phyloP scores from a whole-genome alignment of 1,140 invertebrate genomes.

The Drosophila kanapiae region DNA sequence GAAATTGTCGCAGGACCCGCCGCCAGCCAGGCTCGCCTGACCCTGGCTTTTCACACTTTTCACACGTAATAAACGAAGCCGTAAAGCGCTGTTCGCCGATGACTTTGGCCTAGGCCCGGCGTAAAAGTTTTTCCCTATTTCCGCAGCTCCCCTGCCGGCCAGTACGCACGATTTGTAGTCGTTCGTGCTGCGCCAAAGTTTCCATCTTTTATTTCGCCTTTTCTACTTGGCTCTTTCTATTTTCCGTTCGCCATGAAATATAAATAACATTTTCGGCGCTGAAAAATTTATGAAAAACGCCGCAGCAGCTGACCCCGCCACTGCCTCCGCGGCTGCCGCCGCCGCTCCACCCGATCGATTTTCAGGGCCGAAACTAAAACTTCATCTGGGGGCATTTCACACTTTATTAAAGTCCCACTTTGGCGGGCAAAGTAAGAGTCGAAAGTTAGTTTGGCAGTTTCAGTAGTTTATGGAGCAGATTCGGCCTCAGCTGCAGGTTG shows the following conservation, averaged over 20 bases:
- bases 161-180: constrained; percentile 80
- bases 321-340: not conserved
- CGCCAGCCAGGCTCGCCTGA: no score
- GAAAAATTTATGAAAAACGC: constrained; percentile 81
- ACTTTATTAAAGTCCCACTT: constrained; percentile 76
- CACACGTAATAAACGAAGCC: constrained; percentile 82
- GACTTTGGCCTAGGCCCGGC: constrained; percentile 56
- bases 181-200: constrained; percentile 82
- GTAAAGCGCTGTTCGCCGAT: constrained; percentile 68
- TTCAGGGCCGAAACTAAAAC: constrained; percentile 67
- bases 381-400: constrained; percentile 69
- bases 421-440: constrained; percentile 67
- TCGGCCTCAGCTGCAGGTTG: constrained; percentile 8
- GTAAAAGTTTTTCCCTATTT: constrained; percentile 72
- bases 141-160: constrained; percentile 37
- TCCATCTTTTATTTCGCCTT: constrained; percentile 43
- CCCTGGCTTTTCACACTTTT: constrained; percentile 62
- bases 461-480: constrained; percentile 36
- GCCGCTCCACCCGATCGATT: constrained; percentile 57
- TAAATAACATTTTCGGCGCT: constrained; percentile 79
- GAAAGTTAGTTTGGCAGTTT: constrained; percentile 68
- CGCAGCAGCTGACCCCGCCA: constrained; percentile 43
- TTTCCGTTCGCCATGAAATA: constrained; percentile 70
- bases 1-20: constrained; percentile 59
- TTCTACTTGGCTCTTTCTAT: constrained; percentile 34